These are phyloP conservation scores for Forbesichthys papilliferus DNA, from an alignment of 2,113 vertebrate species.

Conservation along the genomic window DNA sequence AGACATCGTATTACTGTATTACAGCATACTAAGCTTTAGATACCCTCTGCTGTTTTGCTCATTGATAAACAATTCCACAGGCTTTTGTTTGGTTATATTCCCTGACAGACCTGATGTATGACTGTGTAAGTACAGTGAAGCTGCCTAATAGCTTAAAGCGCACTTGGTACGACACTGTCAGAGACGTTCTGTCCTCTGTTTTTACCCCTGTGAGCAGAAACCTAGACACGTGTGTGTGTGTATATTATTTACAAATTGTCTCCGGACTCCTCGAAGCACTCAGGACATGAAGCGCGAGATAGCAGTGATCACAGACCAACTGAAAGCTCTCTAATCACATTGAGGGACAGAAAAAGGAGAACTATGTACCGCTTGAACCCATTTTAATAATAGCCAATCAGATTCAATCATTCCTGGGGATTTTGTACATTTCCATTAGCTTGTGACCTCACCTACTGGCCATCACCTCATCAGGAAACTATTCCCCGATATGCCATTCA, in stretches of 20 bases:
- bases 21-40: background rate
- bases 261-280: constrained; percentile 19
- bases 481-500: constrained; percentile 18
- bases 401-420: constrained; percentile 11
- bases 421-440: constrained; percentile 53
- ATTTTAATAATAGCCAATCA: constrained; percentile 46
- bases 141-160: background rate
- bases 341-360: constrained; percentile 4
- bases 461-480: constrained; percentile 57
- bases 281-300: constrained; percentile 23
- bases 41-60: background rate
- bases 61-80: background rate
- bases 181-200: constrained; percentile 21
- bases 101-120: background rate
- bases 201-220: constrained; percentile 46
- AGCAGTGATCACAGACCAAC: constrained; percentile 22
- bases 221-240: constrained; percentile 47
- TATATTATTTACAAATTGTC: constrained; percentile 54
- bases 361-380: constrained; percentile 17
- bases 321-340: constrained; percentile 15
- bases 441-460: constrained; percentile 59
- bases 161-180: constrained; percentile 1
- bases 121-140: constrained; percentile 11
- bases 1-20: background rate
- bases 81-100: background rate